These are phyloP conservation scores for Lasioglossum oenotherae DNA, from an alignment of 2,888 invertebrate genomes.

Conservation along the genomic window DNA sequence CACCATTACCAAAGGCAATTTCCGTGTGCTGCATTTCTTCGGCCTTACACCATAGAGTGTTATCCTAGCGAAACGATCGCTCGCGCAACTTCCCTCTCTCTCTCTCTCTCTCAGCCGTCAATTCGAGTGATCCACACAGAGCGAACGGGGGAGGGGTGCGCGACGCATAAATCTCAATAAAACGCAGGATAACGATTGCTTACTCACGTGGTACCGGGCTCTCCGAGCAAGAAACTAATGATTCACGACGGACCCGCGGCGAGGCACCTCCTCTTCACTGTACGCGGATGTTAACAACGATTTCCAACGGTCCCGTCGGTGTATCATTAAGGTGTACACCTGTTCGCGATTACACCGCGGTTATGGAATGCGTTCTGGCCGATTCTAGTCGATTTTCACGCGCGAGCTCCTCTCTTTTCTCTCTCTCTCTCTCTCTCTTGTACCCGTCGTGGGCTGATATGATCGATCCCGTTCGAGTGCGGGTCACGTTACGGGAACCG, in stretches of 20 bases:
- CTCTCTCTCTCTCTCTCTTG: not conserved
- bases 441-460: not conserved
- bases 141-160: conserved; percentile 31
- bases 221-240: conserved; percentile 64
- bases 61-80: conserved; percentile 18
- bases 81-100: not conserved
- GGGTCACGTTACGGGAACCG: not conserved
- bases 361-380: conserved; percentile 37
- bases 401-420: not conserved
- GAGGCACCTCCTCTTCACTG: conserved; percentile 66
- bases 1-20: conserved; percentile 47
- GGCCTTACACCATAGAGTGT: conserved; percentile 20
- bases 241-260: conserved; percentile 63
- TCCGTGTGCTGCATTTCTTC: conserved; percentile 47
- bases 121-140: conserved; percentile 47
- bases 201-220: conserved; percentile 62
- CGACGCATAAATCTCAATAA: conserved; percentile 71
- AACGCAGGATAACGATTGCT: conserved; percentile 68
- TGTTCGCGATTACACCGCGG: conserved; percentile 53
- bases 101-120: conserved; percentile 25
- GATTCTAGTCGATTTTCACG: conserved; percentile 45
- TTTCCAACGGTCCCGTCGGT: conserved; percentile 61
- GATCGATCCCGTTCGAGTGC: not conserved
- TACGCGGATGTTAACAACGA: conserved; percentile 60
- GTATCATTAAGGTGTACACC: conserved; percentile 65